Conservation (phyloP, 1,140 invertebrate species). For the Maniola jurtina region DNA sequence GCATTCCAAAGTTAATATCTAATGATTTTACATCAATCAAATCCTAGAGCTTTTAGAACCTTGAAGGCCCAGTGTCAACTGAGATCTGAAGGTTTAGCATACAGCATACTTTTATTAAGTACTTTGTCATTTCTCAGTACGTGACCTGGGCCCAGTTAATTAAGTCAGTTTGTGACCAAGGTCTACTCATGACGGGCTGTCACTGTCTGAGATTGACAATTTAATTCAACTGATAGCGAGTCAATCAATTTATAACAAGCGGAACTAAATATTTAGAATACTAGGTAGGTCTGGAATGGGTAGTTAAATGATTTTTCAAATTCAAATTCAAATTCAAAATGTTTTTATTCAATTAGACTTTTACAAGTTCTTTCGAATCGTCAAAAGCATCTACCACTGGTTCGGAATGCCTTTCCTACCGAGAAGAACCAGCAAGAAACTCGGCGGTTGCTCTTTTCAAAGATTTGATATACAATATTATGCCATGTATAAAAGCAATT, state of each 20-base stretch:
- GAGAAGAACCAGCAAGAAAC: too few relatives aligned
- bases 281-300: not conserved
- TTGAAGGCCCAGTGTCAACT: not conserved
- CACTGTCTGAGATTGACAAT: conserved; percentile 1
- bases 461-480: too few relatives aligned
- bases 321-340: too few relatives aligned
- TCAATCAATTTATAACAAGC: not conserved
- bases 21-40: not conserved
- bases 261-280: conserved; percentile 4
- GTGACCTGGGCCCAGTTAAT: conserved; percentile 1
- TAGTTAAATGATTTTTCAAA: not conserved
- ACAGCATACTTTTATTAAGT: not conserved
- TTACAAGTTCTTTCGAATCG: too few relatives aligned
- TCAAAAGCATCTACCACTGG: too few relatives aligned
- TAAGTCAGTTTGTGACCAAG: conserved; percentile 1
- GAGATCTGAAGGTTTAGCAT: not conserved
- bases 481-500: too few relatives aligned
- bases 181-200: not conserved
- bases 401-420: too few relatives aligned
- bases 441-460: too few relatives aligned
- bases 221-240: conserved; percentile 2
- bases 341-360: too few relatives aligned
- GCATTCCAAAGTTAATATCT: not conserved
- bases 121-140: conserved; percentile 4
- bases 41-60: not conserved